Conservation (phyloP, 2,113 vertebrate species). For the Leucoraja erinaceus region DNA sequence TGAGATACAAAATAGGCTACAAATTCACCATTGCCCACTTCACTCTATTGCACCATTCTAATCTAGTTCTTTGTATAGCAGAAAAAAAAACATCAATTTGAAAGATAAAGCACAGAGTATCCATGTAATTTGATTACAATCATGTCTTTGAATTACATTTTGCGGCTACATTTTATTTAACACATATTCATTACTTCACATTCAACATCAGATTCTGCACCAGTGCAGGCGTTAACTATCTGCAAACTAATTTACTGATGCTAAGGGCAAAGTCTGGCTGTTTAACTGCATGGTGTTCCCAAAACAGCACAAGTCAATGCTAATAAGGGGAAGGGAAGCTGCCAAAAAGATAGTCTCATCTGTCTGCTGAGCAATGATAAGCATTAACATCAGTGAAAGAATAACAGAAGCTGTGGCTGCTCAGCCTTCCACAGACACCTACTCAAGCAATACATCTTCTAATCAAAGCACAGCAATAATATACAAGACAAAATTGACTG, state of each 20-base stretch:
- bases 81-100: background rate
- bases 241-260: background rate
- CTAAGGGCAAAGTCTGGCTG: background rate
- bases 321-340: conserved; percentile 16
- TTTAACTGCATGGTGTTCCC: conserved; percentile 3
- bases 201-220: background rate
- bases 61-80: background rate
- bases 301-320: conserved; percentile 6
- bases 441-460: conserved; percentile 20
- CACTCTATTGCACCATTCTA: background rate
- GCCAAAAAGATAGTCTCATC: conserved; percentile 18
- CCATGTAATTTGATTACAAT: background rate
- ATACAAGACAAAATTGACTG: conserved; percentile 33
- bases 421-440: conserved; percentile 30
- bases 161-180: background rate
- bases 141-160: background rate
- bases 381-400: conserved; percentile 32
- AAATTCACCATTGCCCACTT: background rate
- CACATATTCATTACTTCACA: background rate
- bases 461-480: conserved; percentile 26
- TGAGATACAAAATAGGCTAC: background rate
- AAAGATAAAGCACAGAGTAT: background rate
- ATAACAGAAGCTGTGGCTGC: conserved; percentile 23
- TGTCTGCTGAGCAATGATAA: conserved; percentile 28
- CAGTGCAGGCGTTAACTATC: conserved; percentile 14